Conservation (phyloP, 2,113 vertebrate species). For the Brachionichthys hirsutus region DNA sequence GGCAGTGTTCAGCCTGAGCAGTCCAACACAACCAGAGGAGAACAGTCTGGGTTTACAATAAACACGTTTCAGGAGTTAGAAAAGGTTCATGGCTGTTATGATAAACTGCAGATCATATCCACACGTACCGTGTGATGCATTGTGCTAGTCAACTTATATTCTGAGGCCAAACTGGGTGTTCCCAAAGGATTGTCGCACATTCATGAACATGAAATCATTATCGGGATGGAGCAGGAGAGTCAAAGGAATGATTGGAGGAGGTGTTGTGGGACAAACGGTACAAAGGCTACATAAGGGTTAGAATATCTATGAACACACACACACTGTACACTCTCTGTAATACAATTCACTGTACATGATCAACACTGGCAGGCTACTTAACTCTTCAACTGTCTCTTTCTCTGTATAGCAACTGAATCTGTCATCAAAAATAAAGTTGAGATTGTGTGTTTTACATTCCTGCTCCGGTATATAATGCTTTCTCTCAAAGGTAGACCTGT, state of each 20-base stretch:
- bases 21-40: slow-evolving; percentile 62
- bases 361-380: slow-evolving; percentile 45
- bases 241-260: slow-evolving; percentile 73
- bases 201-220: slow-evolving; percentile 50
- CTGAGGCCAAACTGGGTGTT: background rate
- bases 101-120: slow-evolving; percentile 38
- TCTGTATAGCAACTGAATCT: slow-evolving; percentile 65
- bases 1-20: slow-evolving; percentile 75
- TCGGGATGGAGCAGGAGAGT: slow-evolving; percentile 42
- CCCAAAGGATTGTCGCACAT: slow-evolving; percentile 53
- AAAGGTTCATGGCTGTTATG: slow-evolving; percentile 51
- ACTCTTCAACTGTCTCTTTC: slow-evolving; percentile 37
- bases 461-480: slow-evolving; percentile 40
- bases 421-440: slow-evolving; percentile 70
- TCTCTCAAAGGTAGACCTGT: slow-evolving; percentile 40
- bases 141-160: slow-evolving; percentile 22
- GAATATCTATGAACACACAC: slow-evolving; percentile 62
- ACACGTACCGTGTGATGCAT: slow-evolving; percentile 42
- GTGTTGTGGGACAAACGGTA: slow-evolving; percentile 68
- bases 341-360: slow-evolving; percentile 66
- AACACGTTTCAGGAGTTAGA: slow-evolving; percentile 46
- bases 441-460: slow-evolving; percentile 67
- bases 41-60: slow-evolving; percentile 68
- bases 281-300: slow-evolving; percentile 65
- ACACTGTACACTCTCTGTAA: slow-evolving; percentile 64